These are phyloP conservation scores for Neodiprion pinetum DNA, from an alignment of 1,140 invertebrate species.

Conservation along the genomic window DNA sequence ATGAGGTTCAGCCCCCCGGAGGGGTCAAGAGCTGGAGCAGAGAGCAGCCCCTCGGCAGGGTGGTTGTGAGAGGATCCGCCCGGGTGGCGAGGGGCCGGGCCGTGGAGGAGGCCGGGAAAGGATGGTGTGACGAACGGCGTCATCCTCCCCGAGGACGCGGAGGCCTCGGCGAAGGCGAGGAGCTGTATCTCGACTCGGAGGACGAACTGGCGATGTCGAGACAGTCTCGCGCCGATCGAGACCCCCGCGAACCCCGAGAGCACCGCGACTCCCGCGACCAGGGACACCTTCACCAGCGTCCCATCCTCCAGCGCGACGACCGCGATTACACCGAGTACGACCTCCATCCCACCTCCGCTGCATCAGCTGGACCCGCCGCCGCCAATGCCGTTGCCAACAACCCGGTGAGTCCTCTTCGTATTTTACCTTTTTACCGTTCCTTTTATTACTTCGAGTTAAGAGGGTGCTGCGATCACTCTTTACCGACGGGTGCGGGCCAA, in stretches of 20 bases:
- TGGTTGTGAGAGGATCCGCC: conserved; percentile 26
- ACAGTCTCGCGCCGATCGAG: conserved; percentile 46
- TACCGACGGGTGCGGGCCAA: too few relatives aligned
- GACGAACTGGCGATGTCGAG: conserved; percentile 55
- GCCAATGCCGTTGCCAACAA: conserved; percentile 45
- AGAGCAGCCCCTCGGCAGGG: conserved; percentile 16
- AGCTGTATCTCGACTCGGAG: conserved; percentile 56
- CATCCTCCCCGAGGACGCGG: conserved; percentile 49
- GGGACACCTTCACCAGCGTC: conserved; percentile 19
- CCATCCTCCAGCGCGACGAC: neutral
- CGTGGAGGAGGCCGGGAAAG: conserved; percentile 45
- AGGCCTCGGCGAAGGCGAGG: conserved; percentile 45
- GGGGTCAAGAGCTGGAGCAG: conserved; percentile 44
- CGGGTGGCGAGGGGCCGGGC: conserved; percentile 34
- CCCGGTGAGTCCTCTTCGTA: conserved; percentile 43
- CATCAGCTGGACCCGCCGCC: conserved; percentile 23
- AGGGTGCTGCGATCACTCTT: conserved; percentile 6
- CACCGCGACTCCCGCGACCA: conserved; percentile 36
- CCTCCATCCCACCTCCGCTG: conserved; percentile 36
- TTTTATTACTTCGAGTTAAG: neutral
- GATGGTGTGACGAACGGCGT: conserved; percentile 57
- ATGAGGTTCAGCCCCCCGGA: conserved; percentile 55
- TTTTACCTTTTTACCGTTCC: conserved; percentile 21
- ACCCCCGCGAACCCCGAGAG: conserved; percentile 40
- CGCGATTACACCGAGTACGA: conserved; percentile 48